Conservation (phyloP, 2,888 invertebrate species). For the Silvanus unidentatus region DNA sequence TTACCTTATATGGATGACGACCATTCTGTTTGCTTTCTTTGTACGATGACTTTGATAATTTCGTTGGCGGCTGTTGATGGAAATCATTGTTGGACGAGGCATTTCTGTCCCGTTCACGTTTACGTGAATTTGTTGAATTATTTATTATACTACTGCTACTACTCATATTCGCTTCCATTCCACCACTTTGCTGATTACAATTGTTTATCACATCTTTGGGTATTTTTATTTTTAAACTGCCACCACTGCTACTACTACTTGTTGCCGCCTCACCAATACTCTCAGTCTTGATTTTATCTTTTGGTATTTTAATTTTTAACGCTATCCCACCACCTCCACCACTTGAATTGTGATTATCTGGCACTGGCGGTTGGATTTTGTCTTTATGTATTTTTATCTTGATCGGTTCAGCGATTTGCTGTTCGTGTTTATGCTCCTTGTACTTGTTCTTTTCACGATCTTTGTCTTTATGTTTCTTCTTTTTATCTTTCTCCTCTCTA, state of each 20-base stretch:
- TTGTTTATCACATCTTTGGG: conserved; percentile 63
- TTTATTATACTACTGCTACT: conserved; percentile 16
- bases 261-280: conserved; percentile 36
- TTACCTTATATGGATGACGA: conserved; percentile 44
- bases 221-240: conserved; percentile 71
- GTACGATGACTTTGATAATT: conserved; percentile 33
- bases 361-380: conserved; percentile 24
- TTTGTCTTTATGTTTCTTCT: conserved; percentile 72
- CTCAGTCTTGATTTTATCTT: conserved; percentile 61
- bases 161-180: too few relatives aligned
- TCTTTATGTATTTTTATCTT: conserved; percentile 43
- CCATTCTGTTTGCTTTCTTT: conserved; percentile 41
- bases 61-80: conserved; percentile 32
- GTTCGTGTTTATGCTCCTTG: conserved; percentile 18
- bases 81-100: conserved; percentile 28
- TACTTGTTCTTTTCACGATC: conserved; percentile 44
- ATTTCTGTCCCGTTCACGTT: conserved; percentile 36
- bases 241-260: conserved; percentile 7
- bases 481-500: conserved; percentile 59
- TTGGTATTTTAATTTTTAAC: conserved; percentile 76
- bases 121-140: conserved; percentile 25
- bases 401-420: conserved; percentile 35
- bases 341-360: conserved; percentile 14
- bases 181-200: conserved; percentile 14
- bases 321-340: conserved; percentile 39